Base-by-base conservation (phyloP, 2,113 vertebrate genomes). In the Nansenia antarctica region DNA sequence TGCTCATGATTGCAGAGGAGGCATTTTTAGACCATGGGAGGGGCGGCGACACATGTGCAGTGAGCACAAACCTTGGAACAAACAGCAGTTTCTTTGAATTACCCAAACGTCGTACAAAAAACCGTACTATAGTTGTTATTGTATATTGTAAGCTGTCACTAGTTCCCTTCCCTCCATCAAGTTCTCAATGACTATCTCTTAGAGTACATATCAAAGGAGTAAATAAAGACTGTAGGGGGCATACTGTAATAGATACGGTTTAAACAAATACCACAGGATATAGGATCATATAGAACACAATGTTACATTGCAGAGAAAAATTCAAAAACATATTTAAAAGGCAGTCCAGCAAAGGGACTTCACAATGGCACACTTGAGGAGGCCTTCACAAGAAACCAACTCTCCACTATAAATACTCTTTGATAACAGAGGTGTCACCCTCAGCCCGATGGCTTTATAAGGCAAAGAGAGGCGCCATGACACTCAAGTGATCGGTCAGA, bases 401-500 rank as follows among this genome's bases (percentile, higher is more conserved):
- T 65, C 65, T 64, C 37, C 69, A 64, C 80, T 85, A 84, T 85
- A 80, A 88, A 86, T 86, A 85, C 72, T 67, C 52, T 4, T 22
- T 20, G 61, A 69, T 63, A 64, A 69, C 73, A 29, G 47, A 52
- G 77, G 76, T 72, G 53, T 45, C 66, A 37, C 57, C 14, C 3
- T 5, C 20, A 53, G 18, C 54, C 54, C 70, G 47, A 69, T 2
- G 29, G 68, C 84, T 87, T 79, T 85, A 85, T 86, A 85, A 77
- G 86, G 80, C 60, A 69, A 81, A 70, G 60, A 32, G 54, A 22
- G 65, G 52, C 5, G 3, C 34, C 68, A 62, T 47, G 49, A 9
- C 14, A 42, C 39, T 42, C 14, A 42, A 42, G 37, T 12, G 37
- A 12, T 15, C 9, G 37, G 37, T n/a, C n/a, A 42, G 14, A 42